Evolutionary conservation across 2,888 invertebrate genomes (phyloP), one percentile per base, ranked within the genome.

Genomic region (Drosophila kuntzei): DNA sequence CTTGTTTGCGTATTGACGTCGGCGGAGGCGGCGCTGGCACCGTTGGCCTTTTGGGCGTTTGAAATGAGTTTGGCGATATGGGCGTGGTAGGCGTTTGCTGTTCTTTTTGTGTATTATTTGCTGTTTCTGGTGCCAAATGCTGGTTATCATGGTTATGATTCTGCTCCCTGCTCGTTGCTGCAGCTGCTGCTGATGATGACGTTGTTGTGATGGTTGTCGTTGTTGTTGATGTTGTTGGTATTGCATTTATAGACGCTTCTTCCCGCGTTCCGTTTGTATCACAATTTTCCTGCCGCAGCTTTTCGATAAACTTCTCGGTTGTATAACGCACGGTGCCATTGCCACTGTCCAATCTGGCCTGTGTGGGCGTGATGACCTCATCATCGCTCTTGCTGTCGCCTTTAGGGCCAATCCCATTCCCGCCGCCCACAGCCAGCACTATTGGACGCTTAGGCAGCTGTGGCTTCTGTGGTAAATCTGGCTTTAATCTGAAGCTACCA

Each of bases 361-460:
- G 87, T 9, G 89, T 79, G 14, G 86, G 87, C 43, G 88, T 87
- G 20, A 59, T 71, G 46, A 57, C 37, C 47, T 91, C 91, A 49
- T 90, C 90, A 37, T 91, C 91, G 60, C 89, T 90, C 62, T 80
- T 90, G 51, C 74, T 75, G 3, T 80, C 82, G 16, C 39, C 22
- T 25, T 70, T 87, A n/a, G 32, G 32, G 6, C 59, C 54, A 20
- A 49, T 46, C 1, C 50, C 61, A 6, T 57, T 57, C 3, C 66
- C 49, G 2, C 61, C 49, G 7, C 79, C 74, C 16, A 76, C 54
- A 14, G 78, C 49, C 14, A 90, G 69, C 11, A 76, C 90, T 37
- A 78, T 65, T 4, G 97, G 97, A 60, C 97, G 94, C 91, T 96
- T 96, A 51, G 97, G 97, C 76, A 97, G 94, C 53, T 95, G 95